These are phyloP conservation scores for Eurypyga helias DNA, from an alignment of 2,113 vertebrate species.

Conservation along the genomic window DNA sequence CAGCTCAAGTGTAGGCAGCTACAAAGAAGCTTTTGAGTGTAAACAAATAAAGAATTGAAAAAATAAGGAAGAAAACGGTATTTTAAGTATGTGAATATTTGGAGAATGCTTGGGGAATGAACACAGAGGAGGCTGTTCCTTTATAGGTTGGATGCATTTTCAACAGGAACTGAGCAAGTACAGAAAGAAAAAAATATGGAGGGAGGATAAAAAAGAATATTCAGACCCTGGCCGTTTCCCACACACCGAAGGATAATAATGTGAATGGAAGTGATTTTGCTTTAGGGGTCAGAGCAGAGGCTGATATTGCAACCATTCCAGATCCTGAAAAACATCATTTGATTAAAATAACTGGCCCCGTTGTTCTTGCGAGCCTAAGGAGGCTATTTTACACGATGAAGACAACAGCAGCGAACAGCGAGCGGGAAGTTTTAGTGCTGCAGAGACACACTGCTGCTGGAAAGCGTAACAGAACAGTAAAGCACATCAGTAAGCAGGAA, in stretches of 20 bases:
- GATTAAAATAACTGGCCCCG: slow-evolving; percentile 36
- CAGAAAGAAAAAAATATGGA: background rate
- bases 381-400: slow-evolving; percentile 34
- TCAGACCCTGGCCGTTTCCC: slow-evolving; percentile 80
- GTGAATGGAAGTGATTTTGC: slow-evolving; percentile 77
- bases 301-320: slow-evolving; percentile 68
- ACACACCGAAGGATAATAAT: slow-evolving; percentile 77
- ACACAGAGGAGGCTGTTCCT: slow-evolving; percentile 79
- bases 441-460: slow-evolving; percentile 35
- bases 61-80: slow-evolving; percentile 95
- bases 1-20: slow-evolving; percentile 81
- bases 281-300: slow-evolving; percentile 68
- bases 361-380: slow-evolving; percentile 60
- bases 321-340: slow-evolving; percentile 64
- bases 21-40: slow-evolving; percentile 92
- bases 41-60: slow-evolving; percentile 98
- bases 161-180: slow-evolving; percentile 64
- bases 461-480: slow-evolving; percentile 16
- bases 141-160: slow-evolving; percentile 69
- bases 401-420: background rate
- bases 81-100: slow-evolving; percentile 93
- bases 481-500: slow-evolving; percentile 14
- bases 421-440: slow-evolving; percentile 15
- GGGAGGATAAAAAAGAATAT: slow-evolving; percentile 63
- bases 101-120: slow-evolving; percentile 85